Conservation (phyloP, 2,797 vertebrate species). For the Sparidentex hasta region DNA sequence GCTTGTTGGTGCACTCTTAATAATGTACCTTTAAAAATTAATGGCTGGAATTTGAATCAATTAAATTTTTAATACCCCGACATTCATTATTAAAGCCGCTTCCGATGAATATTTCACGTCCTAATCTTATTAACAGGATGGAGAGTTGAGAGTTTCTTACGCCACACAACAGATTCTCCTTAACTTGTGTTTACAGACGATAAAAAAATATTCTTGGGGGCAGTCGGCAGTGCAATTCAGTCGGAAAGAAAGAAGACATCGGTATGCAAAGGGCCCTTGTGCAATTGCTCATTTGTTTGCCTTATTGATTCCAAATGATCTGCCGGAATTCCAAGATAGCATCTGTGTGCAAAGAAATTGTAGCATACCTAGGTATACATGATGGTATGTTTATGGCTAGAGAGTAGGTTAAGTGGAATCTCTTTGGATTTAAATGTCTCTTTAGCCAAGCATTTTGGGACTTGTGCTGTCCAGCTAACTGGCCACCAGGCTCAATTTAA, state of each 20-base stretch:
- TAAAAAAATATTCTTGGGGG: slow-evolving; percentile 5
- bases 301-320: slow-evolving; percentile 27
- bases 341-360: slow-evolving; percentile 16
- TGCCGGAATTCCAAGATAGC: slow-evolving; percentile 20
- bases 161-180: slow-evolving; percentile 64
- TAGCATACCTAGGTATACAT: neutral
- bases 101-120: slow-evolving; percentile 81
- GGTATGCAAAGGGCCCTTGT: slow-evolving; percentile 15
- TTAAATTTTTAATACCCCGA: slow-evolving; percentile 79
- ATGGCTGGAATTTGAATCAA: slow-evolving; percentile 77
- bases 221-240: slow-evolving; percentile 4
- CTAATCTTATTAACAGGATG: slow-evolving; percentile 79
- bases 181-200: slow-evolving; percentile 61
- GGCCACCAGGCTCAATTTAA: slow-evolving; percentile 35
- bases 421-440: slow-evolving; percentile 37
- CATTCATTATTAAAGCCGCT: slow-evolving; percentile 86
- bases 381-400: slow-evolving; percentile 14
- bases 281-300: slow-evolving; percentile 40
- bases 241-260: slow-evolving; percentile 10
- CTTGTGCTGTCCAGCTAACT: slow-evolving; percentile 9
- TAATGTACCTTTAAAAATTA: slow-evolving; percentile 80
- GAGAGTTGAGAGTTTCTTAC: slow-evolving; percentile 66
- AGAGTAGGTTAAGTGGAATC: neutral
- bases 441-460: slow-evolving; percentile 14
- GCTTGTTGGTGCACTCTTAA: slow-evolving; percentile 79